Conservation (phyloP, 2,797 vertebrate genomes). For the Poecilia gillii region DNA sequence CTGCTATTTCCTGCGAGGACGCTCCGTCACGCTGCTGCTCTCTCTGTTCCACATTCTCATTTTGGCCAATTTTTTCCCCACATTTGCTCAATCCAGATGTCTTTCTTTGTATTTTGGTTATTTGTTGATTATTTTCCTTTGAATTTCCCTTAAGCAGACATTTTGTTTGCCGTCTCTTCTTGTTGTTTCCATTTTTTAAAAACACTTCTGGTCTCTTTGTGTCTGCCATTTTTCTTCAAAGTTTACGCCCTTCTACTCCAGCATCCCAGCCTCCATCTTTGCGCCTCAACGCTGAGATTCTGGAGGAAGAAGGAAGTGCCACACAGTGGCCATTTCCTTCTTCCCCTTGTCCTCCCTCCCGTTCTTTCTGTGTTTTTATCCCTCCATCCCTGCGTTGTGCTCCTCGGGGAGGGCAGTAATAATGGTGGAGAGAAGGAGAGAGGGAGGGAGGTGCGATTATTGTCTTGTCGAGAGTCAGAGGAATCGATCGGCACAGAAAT, state of each 20-base stretch:
- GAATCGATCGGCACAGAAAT: conserved; percentile 96
- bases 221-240: conserved; percentile 41
- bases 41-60: conserved; percentile 4
- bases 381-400: conserved; percentile 59
- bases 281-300: conserved; percentile 34
- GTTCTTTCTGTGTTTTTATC: conserved; percentile 68
- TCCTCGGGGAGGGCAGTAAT: conserved; percentile 89
- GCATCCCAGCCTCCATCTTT: conserved; percentile 29
- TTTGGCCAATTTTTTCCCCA: conserved; percentile 23
- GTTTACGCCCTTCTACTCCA: conserved; percentile 15
- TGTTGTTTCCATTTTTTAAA: conserved; percentile 48
- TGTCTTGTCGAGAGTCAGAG: conserved; percentile 98
- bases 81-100: conserved; percentile 1
- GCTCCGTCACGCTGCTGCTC: conserved; percentile 51
- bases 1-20: conserved; percentile 63
- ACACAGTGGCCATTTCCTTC: conserved; percentile 62
- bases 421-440: conserved; percentile 90
- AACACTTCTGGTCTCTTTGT: conserved; percentile 37
- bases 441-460: conserved; percentile 87
- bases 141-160: conserved; percentile 37
- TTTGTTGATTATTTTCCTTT: conserved; percentile 33
- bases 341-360: conserved; percentile 52
- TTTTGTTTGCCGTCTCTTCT: conserved; percentile 50
- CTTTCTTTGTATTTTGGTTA: conserved; percentile 1
- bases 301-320: conserved; percentile 55